These are phyloP conservation scores for Petaurus breviceps DNA, from an alignment of 2,113 vertebrate genomes.

Conservation along the genomic window DNA sequence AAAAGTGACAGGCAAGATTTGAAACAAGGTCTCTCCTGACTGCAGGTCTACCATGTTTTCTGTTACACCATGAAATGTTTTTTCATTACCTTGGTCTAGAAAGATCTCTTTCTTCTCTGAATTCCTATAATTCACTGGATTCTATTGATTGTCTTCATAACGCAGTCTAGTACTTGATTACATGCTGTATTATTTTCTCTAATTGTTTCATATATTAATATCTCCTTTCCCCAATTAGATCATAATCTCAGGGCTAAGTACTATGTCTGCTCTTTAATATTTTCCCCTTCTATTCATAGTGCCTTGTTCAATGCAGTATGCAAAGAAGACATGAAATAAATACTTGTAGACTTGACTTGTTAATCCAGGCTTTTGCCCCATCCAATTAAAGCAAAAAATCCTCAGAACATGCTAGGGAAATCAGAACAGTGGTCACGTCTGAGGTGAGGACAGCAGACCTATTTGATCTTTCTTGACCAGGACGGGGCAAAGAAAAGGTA, in stretches of 20 bases:
- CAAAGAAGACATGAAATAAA: background rate
- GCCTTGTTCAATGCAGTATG: background rate
- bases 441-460: background rate
- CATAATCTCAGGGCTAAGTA: background rate
- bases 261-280: background rate
- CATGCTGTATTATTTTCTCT: background rate
- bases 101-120: background rate
- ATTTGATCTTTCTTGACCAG: background rate
- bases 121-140: background rate
- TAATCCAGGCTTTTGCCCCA: background rate
- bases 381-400: background rate
- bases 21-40: background rate
- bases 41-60: background rate
- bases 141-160: background rate
- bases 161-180: background rate
- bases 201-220: slow-evolving; percentile 1
- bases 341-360: background rate
- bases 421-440: background rate
- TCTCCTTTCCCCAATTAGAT: background rate
- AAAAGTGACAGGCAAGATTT: background rate
- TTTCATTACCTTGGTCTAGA: background rate
- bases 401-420: background rate
- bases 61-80: background rate
- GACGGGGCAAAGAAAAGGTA: background rate
- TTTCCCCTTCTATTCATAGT: background rate